Evolutionary conservation across 2,113 vertebrate species (phyloP), one percentile per base, ranked within the genome.

Genomic region (Oryzias melastigma): DNA sequence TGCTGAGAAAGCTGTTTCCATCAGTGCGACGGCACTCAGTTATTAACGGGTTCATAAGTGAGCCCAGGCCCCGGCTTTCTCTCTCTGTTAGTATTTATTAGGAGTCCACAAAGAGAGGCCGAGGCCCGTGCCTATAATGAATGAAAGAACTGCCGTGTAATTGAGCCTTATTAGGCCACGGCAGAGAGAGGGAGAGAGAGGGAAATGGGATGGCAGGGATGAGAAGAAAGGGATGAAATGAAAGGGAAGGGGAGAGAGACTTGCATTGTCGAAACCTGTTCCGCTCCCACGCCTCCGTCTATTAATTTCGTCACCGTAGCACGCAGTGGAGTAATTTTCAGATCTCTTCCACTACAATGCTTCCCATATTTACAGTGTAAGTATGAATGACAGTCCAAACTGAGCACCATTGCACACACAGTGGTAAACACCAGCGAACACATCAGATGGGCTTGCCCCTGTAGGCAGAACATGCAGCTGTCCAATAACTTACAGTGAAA

Each of bases 11-110:
- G 89, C 89, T 87, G 87, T 93, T 93, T 93, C 88, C 87, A 93
- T 94, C 91, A 91, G 87, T 49, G 79, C 70, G 24, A 81, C 82
- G 80, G 90, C 92, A 92, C 89, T 78, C 78, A 1, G 92, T 95
- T 95, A 96, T 96, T 94, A 95, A 95, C 88, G 60, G 89, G 90
- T 94, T 95, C 94, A 95, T 95, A 94, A 95, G 94, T 94, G 93
- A 95, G 93, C 65, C 92, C 90, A 82, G 87, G 75, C 70, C 92
- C 86, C 82, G 91, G 93, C 93, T 94, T 93, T 95, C 95, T 93
- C 92, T 93, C 91, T 89, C 82, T 0, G 91, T 94, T 94, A 93
- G 90, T 90, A 91, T 95, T 93, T 94, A 93, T 93, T 94, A 94
- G 90, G 90, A 91, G 91, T 92, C 91, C 90, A 91, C 93, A 93